These are phyloP conservation scores for Strix occidentalis DNA, from an alignment of 2,797 vertebrate genomes.

Conservation along the genomic window DNA sequence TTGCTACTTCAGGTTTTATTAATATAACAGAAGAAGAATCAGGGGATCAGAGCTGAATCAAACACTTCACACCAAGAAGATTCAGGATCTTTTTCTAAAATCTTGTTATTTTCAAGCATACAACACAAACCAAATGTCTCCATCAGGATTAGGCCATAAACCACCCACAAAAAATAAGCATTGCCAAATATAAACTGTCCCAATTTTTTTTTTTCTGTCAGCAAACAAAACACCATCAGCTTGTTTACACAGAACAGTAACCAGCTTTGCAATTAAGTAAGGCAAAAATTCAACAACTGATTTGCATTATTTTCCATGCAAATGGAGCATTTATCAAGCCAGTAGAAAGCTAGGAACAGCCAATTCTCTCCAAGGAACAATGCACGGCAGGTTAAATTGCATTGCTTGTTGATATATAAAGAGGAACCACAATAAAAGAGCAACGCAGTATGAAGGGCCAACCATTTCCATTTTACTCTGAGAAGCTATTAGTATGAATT, in stretches of 20 bases:
- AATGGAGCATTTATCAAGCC: background rate
- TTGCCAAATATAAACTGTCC: constrained; percentile 22
- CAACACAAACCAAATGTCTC: constrained; percentile 16
- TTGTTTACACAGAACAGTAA: constrained; percentile 11
- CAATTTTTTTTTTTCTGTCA: background rate
- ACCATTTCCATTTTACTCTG: background rate
- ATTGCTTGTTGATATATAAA: background rate
- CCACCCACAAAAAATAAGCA: constrained; percentile 1
- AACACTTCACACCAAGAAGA: background rate
- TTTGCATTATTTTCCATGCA: constrained; percentile 15
- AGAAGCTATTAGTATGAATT: background rate
- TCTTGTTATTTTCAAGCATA: background rate
- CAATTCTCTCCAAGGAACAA: background rate
- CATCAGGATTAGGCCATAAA: background rate
- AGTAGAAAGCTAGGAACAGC: background rate
- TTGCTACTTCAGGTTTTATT: background rate
- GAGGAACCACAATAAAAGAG: background rate
- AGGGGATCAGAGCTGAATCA: background rate
- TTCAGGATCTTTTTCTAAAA: background rate
- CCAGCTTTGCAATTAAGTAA: background rate
- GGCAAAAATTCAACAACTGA: background rate
- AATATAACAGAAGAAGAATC: background rate
- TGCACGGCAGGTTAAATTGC: accelerated
- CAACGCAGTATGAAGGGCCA: background rate
- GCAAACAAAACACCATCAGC: constrained; percentile 16